Base-by-base conservation (phyloP, 2,797 vertebrate species). In the Crypturellus tataupa region DNA sequence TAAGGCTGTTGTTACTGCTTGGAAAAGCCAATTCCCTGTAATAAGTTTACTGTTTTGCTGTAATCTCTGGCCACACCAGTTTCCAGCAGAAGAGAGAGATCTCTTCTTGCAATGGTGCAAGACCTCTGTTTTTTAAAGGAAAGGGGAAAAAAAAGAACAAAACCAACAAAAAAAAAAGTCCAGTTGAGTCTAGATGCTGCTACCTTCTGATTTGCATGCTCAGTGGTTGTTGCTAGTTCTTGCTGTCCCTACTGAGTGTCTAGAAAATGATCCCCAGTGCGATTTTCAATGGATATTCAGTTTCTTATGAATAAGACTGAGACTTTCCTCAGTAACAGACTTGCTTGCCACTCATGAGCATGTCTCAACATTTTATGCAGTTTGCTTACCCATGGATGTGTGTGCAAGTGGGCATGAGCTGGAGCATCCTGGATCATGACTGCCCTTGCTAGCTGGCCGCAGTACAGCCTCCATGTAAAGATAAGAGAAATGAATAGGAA, bases 381-480 rank as follows among this genome's bases (percentile, higher is more conserved):
- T 17, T 70, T 68, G 39, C 23, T 25, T 88, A 19, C 67, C 49
- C 14, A 4, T 18, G 55, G 47, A 10, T 0, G 0, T 37, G 29
- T 23, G 31, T 47, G 9, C 15, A 10, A 69, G 42, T 20, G 39
- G 39, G 35, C 23, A 12, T 55, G 40, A 80, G 37, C 13, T 25
- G 11, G 25, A 90, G 8, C 10, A 35, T 24, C 42, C 42, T 21
- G 16, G 42, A 59, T 82, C 1, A 0, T 1, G 18, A 8, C 29
- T 44, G 13, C 80, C 6, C 23, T 12, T 8, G 70, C 25, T 42
- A 59, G 62, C 46, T 7, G 3, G 12, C 15, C n/a, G 13, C 40
- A 55, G 13, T 2, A 44, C 3, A 5, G 18, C 6, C 7, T n/a
- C 70, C 17, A 3, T 9, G 19, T 31, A 17, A 37, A 69, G 69